Evolutionary conservation across 2,797 vertebrate species (phyloP).

Genomic region (Arremon brunneinucha): DNA sequence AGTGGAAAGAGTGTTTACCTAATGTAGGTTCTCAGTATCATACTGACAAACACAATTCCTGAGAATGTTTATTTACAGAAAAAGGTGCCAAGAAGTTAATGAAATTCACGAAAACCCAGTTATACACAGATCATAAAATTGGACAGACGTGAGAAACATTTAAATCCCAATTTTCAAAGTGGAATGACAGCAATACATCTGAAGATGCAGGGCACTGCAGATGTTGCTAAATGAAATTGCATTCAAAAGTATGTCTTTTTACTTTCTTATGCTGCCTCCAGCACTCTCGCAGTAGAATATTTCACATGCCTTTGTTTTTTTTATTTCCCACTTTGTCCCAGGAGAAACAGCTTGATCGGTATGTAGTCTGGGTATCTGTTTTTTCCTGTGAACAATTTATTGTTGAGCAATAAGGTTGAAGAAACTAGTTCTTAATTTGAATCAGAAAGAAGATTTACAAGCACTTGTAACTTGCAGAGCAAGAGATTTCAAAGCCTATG

Average conservation of each 20-base stretch:
- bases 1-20: not conserved
- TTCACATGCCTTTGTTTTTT: constrained; percentile 2
- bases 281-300: not conserved
- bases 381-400: not conserved
- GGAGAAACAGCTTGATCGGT: not conserved
- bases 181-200: not conserved
- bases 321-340: constrained; percentile 11
- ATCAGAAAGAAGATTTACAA: constrained; percentile 16
- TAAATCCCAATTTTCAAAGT: not conserved
- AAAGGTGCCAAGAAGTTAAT: not conserved
- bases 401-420: constrained; percentile 13
- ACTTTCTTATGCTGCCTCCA: not conserved
- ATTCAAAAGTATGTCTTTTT: not conserved
- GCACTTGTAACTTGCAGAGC: not conserved
- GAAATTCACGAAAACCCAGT: not conserved
- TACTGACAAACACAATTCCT: not conserved
- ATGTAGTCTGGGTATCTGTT: not conserved
- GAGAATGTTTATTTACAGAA: not conserved
- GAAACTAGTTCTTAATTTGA: constrained; percentile 1
- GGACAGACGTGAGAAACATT: not conserved
- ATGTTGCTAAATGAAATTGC: not conserved
- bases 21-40: not conserved
- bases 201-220: not conserved
- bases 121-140: not conserved
- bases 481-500: not conserved